Conservation (phyloP, 1,140 invertebrate species). For the Paracyclopina nana region DNA sequence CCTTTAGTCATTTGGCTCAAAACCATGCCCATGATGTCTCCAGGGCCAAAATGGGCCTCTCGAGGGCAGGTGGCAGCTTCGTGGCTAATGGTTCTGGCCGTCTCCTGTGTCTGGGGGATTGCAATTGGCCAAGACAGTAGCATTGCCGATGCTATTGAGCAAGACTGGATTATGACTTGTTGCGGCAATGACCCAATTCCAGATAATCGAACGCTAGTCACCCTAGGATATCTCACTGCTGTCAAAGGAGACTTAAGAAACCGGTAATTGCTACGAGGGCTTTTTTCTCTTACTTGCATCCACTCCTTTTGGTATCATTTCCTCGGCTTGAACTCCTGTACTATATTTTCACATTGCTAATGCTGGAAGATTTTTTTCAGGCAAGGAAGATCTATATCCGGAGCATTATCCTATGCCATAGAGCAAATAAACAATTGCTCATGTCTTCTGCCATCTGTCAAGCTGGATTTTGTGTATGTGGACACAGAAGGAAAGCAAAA, state of each 20-base stretch:
- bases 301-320: neutral
- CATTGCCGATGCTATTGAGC: no score
- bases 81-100: no score
- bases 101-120: no score
- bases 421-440: conserved; percentile 11
- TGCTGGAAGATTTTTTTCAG: neutral
- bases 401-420: conserved; percentile 7
- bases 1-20: no score
- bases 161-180: no score
- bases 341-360: neutral
- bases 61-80: no score
- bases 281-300: neutral
- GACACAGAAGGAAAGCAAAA: conserved; percentile 4
- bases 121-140: no score
- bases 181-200: neutral
- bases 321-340: neutral
- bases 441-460: conserved; percentile 6
- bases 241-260: neutral
- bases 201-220: neutral
- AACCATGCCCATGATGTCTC: no score
- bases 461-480: conserved; percentile 9
- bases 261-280: neutral
- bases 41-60: no score
- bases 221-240: neutral
- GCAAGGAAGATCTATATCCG: conserved; percentile 7